Evolutionary conservation across 2,113 vertebrate genomes (phyloP).

Genomic region (Nannobrachium achirus): DNA sequence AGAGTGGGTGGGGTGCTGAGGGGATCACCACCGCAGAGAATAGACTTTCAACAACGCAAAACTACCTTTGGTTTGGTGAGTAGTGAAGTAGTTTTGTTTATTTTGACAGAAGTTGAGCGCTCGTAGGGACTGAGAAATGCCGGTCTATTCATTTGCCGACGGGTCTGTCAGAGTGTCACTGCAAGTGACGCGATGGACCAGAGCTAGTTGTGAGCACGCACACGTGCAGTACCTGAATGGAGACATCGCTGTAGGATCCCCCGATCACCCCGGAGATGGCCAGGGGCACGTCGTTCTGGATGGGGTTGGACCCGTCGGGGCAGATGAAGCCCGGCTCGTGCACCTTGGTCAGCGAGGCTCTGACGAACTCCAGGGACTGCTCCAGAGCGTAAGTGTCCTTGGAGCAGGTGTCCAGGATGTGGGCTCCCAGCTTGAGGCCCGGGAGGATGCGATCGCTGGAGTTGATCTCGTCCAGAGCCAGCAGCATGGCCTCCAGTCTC

Average conservation of each 20-base stretch:
- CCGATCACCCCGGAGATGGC: constrained; percentile 96
- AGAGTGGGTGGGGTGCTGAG: no score
- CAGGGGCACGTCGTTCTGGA: constrained; percentile 89
- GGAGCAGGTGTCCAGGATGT: constrained; percentile 97
- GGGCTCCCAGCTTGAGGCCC: constrained; percentile 89
- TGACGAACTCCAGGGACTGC: constrained; percentile 95
- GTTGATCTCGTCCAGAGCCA: constrained; percentile 96
- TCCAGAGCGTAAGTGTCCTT: constrained; percentile 98
- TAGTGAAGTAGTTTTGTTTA: no score
- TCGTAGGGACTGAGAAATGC: no score
- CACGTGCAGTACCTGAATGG: constrained; percentile 89
- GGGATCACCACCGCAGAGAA: no score
- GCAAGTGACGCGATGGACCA: no score
- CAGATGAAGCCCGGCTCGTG: constrained; percentile 95
- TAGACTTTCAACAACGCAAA: no score
- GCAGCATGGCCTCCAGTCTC: constrained; percentile 96
- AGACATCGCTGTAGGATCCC: constrained; percentile 97
- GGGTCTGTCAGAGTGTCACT: no score
- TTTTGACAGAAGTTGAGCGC: no score
- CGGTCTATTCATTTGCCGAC: no score
- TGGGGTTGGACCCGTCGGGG: constrained; percentile 92
- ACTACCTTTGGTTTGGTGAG: no score
- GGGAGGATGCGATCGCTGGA: constrained; percentile 88
- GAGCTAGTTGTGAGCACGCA: background rate
- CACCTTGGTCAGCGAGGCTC: constrained; percentile 92